Evolutionary conservation across 1,140 invertebrate genomes (phyloP).

Genomic region (Dreissena polymorpha): DNA sequence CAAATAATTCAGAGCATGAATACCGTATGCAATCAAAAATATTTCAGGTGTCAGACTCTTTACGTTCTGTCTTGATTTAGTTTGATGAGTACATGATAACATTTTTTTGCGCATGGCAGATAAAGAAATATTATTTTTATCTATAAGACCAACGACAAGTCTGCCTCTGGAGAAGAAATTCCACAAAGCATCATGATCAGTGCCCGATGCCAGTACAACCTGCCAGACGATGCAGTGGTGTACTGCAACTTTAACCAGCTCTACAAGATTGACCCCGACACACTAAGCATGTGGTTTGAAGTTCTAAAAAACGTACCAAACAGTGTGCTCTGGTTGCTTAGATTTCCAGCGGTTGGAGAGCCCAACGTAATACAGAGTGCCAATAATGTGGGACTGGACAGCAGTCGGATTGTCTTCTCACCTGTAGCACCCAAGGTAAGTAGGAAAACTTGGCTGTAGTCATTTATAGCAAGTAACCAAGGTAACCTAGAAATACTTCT

Average conservation of each 20-base stretch:
- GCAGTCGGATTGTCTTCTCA: conserved; percentile 94
- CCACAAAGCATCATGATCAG: conserved; percentile 97
- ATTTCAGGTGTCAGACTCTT: too few species aligned
- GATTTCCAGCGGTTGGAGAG: conserved; percentile 98
- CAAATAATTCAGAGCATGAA: too few species aligned
- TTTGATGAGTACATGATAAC: too few species aligned
- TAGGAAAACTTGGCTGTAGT: neutral
- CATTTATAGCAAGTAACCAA: neutral
- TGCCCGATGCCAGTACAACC: conserved; percentile 95
- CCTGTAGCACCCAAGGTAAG: conserved; percentile 96
- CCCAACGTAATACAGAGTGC: conserved; percentile 87
- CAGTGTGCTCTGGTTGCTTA: conserved; percentile 95
- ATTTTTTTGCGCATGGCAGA: too few species aligned
- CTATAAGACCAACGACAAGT: conserved; percentile 93
- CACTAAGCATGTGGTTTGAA: conserved; percentile 95
- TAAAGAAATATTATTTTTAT: neutral
- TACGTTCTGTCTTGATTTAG: too few species aligned
- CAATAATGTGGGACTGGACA: conserved; percentile 88
- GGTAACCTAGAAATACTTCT: neutral
- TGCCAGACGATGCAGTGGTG: conserved; percentile 98
- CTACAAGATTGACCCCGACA: conserved; percentile 98
- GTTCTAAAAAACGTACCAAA: conserved; percentile 96
- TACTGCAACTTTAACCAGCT: conserved; percentile 99
- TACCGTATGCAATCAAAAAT: too few species aligned
- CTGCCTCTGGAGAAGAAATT: conserved; percentile 98